Evolutionary conservation across 2,113 vertebrate genomes (phyloP).

Genomic region (Tachysurus fulvidraco): DNA sequence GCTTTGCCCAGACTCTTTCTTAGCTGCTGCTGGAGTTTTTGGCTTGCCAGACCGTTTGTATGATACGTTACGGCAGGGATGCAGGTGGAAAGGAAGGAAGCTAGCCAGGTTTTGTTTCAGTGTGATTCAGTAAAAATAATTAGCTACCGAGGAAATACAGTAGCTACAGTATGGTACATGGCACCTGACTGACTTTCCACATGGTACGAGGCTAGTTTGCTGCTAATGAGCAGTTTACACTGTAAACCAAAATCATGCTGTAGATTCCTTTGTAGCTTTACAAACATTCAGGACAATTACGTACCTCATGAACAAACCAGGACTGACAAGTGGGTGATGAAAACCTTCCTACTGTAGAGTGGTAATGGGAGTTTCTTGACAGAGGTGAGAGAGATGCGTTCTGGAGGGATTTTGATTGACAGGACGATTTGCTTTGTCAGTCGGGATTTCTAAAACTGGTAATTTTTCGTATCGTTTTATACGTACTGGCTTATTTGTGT

Average conservation of each 20-base stretch:
- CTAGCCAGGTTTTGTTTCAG: constrained; percentile 1
- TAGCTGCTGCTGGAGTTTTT: constrained; percentile 15
- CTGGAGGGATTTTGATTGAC: neutral
- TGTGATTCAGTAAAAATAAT: neutral
- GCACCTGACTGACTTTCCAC: neutral
- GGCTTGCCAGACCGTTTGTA: neutral
- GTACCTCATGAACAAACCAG: neutral
- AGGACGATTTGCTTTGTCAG: neutral
- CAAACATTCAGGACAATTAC: neutral
- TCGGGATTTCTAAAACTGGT: neutral
- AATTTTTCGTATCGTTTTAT: neutral
- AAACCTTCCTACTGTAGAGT: neutral
- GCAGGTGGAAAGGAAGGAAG: neutral
- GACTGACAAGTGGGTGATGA: neutral
- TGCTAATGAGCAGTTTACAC: neutral
- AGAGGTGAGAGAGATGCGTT: neutral
- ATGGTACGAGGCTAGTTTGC: neutral
- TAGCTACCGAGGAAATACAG: neutral
- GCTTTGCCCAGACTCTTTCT: neutral
- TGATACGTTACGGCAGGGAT: neutral
- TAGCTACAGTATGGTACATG: neutral
- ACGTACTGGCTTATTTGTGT: neutral
- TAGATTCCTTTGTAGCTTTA: neutral
- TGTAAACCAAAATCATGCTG: too few species aligned
- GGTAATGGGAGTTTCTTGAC: neutral